Base-by-base conservation (phyloP, 2,797 vertebrate species). In the Synanceia verrucosa region DNA sequence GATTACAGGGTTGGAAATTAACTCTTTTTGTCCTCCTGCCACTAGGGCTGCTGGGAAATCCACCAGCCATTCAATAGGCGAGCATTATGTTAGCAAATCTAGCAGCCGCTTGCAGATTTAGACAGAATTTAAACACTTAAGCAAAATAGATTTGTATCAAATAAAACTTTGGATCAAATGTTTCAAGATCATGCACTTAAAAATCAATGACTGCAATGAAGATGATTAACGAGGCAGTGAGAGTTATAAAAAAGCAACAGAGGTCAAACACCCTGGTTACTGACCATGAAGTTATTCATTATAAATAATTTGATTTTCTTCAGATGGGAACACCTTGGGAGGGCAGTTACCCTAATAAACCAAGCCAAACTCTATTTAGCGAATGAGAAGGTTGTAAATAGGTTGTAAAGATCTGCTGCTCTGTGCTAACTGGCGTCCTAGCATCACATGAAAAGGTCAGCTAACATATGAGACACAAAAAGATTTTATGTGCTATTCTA, bases 291-390 rank as follows among this genome's bases (percentile, higher is more conserved):
- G n/a, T n/a, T n/a, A n/a, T n/a, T n/a, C n/a, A n/a, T n/a, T n/a
- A n/a, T n/a, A n/a, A n/a, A n/a, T n/a, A n/a, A n/a, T n/a, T n/a
- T n/a, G n/a, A n/a, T n/a, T n/a, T n/a, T n/a, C 53, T 74, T 88
- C 88, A 90, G 85, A 92, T 88, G 89, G 89, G 7, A 62, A 68
- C 71, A 79, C 87, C 68, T 64, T 62, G 31, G 85, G 84, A 76
- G 79, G 73, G 65, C 67, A 31, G 70, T 64, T 61, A 77, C 81
- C 61, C 56, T 71, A 43, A 66, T 56, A 46, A 76, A 84, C 53
- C 51, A 50, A 57, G 65, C 73, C 73, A 78, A 81, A 76, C 84
- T 86, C 85, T 79, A 76, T 84, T 81, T 77, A 78, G 78, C 0
- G 9, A 55, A 70, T 4, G 34, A 3, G 56, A 48, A 14, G 16